Conservation (phyloP, 2,888 invertebrate species). For the Ommatoiulus sabulosus region DNA sequence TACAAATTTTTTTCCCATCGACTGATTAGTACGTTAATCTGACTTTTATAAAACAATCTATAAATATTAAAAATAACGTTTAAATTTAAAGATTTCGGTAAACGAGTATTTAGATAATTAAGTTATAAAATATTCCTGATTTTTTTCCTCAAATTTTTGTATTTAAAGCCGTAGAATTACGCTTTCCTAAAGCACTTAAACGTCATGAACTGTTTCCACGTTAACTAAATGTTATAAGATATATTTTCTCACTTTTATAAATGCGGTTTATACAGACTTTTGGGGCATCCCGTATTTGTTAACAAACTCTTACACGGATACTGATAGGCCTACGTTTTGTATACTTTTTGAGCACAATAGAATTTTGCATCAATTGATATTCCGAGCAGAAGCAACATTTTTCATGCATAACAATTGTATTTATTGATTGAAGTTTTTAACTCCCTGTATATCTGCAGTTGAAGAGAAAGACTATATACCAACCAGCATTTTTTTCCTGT, state of each 20-base stretch:
- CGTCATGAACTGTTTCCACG: too few relatives aligned
- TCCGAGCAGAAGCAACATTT: conserved; percentile 17
- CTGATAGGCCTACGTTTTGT: background rate
- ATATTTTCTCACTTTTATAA: background rate
- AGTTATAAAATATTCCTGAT: too few relatives aligned
- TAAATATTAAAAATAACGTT: too few relatives aligned
- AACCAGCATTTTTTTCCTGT: background rate
- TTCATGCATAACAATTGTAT: conserved; percentile 36
- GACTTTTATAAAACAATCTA: too few relatives aligned
- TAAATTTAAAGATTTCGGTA: too few relatives aligned
- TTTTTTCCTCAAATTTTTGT: too few relatives aligned
- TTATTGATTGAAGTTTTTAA: conserved; percentile 40
- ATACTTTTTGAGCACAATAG: conserved; percentile 1
- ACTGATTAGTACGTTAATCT: too few relatives aligned
- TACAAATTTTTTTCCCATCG: too few relatives aligned
- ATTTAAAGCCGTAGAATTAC: too few relatives aligned
- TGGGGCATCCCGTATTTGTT: background rate
- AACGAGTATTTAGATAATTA: too few relatives aligned
- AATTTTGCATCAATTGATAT: conserved; percentile 30
- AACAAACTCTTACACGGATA: background rate
- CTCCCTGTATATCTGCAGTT: background rate
- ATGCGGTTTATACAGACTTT: background rate
- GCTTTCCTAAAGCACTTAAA: too few relatives aligned
- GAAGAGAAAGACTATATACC: background rate
- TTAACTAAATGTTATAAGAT: too few relatives aligned